Evolutionary conservation across 2,797 vertebrate species (phyloP).

Genomic region (Orestias chungarensis): DNA sequence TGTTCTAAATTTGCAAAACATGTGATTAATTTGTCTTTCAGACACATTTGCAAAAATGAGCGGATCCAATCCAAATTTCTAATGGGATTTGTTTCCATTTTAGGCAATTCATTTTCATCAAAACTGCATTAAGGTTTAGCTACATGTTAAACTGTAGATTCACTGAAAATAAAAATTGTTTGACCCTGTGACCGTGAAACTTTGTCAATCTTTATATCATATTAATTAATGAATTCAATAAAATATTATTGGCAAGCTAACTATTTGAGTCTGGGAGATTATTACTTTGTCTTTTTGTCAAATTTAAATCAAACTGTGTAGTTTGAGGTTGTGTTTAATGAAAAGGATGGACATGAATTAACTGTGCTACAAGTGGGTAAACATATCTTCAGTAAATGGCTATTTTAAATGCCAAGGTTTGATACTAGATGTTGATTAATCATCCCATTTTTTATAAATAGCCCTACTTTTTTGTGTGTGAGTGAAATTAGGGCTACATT

Average conservation of each 20-base stretch:
- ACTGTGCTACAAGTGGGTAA: not conserved
- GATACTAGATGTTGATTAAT: too few relatives aligned
- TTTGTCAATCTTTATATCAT: conserved; percentile 39
- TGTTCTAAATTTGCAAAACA: not conserved
- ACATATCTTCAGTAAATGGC: not conserved
- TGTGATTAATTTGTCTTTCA: not conserved
- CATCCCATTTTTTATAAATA: too few relatives aligned
- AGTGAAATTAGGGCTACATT: not conserved
- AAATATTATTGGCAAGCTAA: conserved; percentile 40
- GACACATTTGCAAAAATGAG: too few relatives aligned
- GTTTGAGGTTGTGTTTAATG: not conserved
- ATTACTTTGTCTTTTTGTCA: not conserved
- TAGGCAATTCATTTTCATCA: not conserved
- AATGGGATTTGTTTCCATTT: conserved; percentile 1
- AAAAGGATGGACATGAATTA: not conserved
- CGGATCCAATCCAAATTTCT: too few relatives aligned
- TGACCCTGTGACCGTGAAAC: conserved; percentile 19
- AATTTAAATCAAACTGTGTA: not conserved
- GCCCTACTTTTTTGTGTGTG: too few relatives aligned
- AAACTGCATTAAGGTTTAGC: not conserved
- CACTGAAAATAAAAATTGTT: conserved; percentile 18
- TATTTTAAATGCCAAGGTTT: not conserved
- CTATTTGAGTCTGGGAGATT: conserved; percentile 22
- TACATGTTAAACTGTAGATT: not conserved
- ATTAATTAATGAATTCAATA: conserved; percentile 44